Base-by-base conservation (phyloP, 1,140 invertebrate species). In the Drosophila novamexicana region DNA sequence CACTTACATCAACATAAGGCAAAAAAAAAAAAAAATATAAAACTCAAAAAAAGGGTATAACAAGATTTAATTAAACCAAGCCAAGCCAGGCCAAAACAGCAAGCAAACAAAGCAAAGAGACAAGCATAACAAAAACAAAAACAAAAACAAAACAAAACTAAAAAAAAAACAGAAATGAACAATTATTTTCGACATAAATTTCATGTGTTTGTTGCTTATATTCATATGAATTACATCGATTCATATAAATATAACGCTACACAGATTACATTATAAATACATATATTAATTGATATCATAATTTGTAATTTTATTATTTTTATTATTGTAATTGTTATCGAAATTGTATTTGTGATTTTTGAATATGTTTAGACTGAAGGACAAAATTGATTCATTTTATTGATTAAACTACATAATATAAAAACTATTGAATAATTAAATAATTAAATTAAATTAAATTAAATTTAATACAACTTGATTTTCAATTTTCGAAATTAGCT, bases 261-360 rank as follows among this genome's bases (percentile, higher is more conserved):
- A 34, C 57, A 52, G 22, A 49, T 49, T 18, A 59, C 14, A 59
- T 47, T 58, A 77, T 69, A 64, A 71, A 75, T 69, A 77, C 50
- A 77, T 74, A 85, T 73, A 83, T 74, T 81, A 72, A 91, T 77
- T 76, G 54, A 90, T 77, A 90, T 68, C 68, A 79, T 76, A 82
- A 83, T 78, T 76, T 72, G 40, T 81, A 91, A 81, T 69, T 81
- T 88, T 90, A 78, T 88, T 88, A 79, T 86, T 81, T 79, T 82
- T 90, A 89, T 89, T 89, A 89, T 89, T 82, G 80, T 88, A 84
- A 84, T 88, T 89, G 84, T 89, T 89, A 89, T 89, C 84, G 84
- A 89, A 89, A 89, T 89, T 89, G 85, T 89, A 89, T 90, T 90
- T 89, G 84, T 89, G 84, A 89, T 89, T 89, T 84, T 89, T 86